phyloP scores from a whole-genome alignment of 2,888 invertebrate genomes.

The Chymomyza caudatula region DNA sequence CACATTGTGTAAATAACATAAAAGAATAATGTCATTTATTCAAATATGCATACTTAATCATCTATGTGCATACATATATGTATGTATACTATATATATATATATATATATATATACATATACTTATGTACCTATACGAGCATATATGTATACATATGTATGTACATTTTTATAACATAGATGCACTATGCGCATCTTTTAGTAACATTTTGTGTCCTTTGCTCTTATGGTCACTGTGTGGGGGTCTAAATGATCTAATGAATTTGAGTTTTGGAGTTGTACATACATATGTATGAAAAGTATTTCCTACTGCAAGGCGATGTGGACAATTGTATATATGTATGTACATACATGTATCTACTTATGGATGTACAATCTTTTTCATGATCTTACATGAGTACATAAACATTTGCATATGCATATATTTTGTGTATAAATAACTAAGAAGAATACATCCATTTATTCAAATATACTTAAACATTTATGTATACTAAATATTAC shows the following conservation, averaged over 20 bases:
- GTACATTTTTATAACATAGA: background rate
- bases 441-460: too few relatives aligned
- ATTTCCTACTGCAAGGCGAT: too few relatives aligned
- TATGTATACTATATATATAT: constrained; percentile 7
- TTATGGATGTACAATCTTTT: constrained; percentile 6
- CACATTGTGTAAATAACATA: background rate
- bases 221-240: too few relatives aligned
- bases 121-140: background rate
- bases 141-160: constrained; percentile 13
- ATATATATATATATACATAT: background rate
- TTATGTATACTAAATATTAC: background rate
- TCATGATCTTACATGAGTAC: background rate
- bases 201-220: too few relatives aligned
- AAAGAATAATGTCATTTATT: background rate
- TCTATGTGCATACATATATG: background rate
- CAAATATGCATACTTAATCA: background rate
- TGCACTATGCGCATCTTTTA: background rate
- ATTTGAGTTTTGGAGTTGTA: background rate
- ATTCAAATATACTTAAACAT: background rate
- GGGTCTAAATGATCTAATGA: too few relatives aligned
- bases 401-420: constrained; percentile 10
- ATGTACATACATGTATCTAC: background rate
- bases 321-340: constrained; percentile 12
- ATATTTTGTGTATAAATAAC: background rate
- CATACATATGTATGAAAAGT: background rate